Conservation (phyloP, 1,140 invertebrate species). For the Orchesella cincta region DNA sequence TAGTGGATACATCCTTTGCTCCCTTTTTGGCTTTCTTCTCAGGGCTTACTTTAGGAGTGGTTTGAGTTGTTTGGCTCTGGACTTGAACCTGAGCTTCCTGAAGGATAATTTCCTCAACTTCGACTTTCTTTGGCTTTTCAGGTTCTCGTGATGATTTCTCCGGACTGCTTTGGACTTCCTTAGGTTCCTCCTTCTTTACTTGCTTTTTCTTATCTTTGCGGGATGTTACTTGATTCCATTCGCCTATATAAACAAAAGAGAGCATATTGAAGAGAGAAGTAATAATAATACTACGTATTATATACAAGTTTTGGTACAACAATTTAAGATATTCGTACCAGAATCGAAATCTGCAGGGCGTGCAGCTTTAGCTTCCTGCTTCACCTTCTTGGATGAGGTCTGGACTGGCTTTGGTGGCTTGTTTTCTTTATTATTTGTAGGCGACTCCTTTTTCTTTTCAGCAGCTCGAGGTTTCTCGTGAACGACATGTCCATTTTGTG, state of each 20-base stretch:
- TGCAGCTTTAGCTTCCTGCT: constrained; percentile 30
- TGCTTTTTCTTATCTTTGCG: constrained; percentile 41
- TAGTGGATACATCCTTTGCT: constrained; percentile 6
- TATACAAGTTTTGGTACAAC: no score
- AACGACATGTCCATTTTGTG: constrained; percentile 40
- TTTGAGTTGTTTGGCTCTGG: constrained; percentile 31
- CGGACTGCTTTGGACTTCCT: not conserved
- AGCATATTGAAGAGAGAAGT: not conserved
- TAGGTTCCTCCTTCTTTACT: constrained; percentile 36
- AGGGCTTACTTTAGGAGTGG: constrained; percentile 24
- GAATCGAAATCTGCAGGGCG: constrained; percentile 42
- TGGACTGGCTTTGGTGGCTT: constrained; percentile 28
- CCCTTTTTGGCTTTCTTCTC: constrained; percentile 14
- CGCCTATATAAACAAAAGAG: not conserved
- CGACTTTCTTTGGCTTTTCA: not conserved
- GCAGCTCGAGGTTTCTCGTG: constrained; percentile 35
- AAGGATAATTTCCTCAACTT: constrained; percentile 8
- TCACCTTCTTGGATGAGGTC: constrained; percentile 31
- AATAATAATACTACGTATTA: no score
- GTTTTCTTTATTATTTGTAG: constrained; percentile 42
- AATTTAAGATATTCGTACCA: constrained; percentile 28
- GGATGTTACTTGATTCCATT: constrained; percentile 33
- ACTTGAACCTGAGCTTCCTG: constrained; percentile 27
- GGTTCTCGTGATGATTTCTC: not conserved
- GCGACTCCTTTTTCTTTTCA: constrained; percentile 8